A percentile compares a stretch with the other conserved stretches of the same genome.
These are phyloP conservation scores for Montipora capricornis DNA, from an alignment of 64 coral and sea anemone species.

Conservation along the genomic window DNA sequence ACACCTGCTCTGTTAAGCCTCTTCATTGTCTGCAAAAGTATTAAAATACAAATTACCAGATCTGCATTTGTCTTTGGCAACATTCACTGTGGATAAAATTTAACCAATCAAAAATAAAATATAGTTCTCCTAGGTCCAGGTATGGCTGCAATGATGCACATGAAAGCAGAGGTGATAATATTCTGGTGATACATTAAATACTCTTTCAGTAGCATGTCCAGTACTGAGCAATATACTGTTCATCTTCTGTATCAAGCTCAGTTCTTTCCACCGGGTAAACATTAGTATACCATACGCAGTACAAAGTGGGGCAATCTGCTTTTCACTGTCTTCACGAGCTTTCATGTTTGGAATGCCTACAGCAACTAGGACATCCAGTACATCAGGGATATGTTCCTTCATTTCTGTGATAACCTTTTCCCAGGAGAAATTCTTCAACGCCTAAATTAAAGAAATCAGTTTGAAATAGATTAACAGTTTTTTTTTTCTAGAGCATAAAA, in stretches of 20 bases:
- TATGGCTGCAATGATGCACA: conserved; percentile 6
- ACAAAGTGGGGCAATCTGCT: conserved; percentile 24
- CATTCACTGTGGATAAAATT: conserved; percentile 6
- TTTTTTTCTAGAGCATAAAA: neutral
- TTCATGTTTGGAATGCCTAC: conserved; percentile 9
- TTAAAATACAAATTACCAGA: conserved; percentile 10
- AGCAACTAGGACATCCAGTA: conserved; percentile 19
- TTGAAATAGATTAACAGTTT: conserved; percentile 12
- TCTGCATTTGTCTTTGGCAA: conserved; percentile 34
- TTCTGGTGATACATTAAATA: neutral
- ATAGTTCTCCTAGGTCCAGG: conserved; percentile 8
- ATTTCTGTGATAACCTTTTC: conserved; percentile 12
- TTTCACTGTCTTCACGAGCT: conserved; percentile 2
- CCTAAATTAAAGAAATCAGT: neutral
- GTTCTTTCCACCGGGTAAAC: conserved; percentile 41
- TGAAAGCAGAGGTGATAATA: conserved; percentile 11
- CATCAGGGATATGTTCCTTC: neutral
- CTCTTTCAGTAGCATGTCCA: conserved; percentile 56
- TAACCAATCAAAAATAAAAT: conserved; percentile 11
- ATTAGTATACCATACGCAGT: conserved; percentile 59
- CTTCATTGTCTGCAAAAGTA: conserved; percentile 48
- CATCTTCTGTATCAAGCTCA: conserved; percentile 50
- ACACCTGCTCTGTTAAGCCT: conserved; percentile 56
- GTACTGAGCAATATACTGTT: conserved; percentile 18
- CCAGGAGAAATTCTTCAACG: neutral